Evolutionary conservation across 1,140 invertebrate species (phyloP), one percentile per base, ranked within the genome.

Genomic region (Drosophila arawakana): DNA sequence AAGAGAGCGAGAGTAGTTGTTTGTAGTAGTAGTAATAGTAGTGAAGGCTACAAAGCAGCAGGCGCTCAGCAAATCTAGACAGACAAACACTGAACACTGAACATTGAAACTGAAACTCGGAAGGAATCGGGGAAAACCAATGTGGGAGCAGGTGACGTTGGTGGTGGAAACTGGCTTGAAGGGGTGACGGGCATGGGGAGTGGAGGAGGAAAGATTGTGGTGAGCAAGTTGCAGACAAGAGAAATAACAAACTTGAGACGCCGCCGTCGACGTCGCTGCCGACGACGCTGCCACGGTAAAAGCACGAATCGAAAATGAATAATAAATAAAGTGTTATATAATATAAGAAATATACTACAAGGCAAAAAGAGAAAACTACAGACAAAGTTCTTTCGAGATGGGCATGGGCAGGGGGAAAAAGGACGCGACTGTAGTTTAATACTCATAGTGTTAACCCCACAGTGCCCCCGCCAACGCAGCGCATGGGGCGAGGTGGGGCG

Each of bases 241-340:
- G 78, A 89, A 84, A 89, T 89, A 89, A 89, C 84, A 84, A 89
- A 89, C 85, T 89, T 84, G 78, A 89, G 85, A 84, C 81, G 72
- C 49, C 50, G 61, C 46, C 47, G 63, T 34, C 30, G 25, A 30
- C 62, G 58, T 44, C 52, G 63, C 41, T 46, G 61, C 10, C 15
- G 47, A 13, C 34, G 57, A 13, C 63, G 63, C 62, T 60, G 71
- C 75, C 52, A 86, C 79, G 68, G 84, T 80, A 82, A 88, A 89
- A 84, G 66, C 84, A 89, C 84, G 84, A 89, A 89, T 89, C 84
- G 84, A 89, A 89, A 89, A 89, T 89, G 84, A 89, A 89, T 89
- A 89, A 89, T 89, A 89, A 89, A 89, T 89, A 89, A 89, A 89
- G 84, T 89, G 84, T 89, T 89, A 89, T 89, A 89, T 89, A 89